A percentile compares a stretch with the other conserved stretches of the same genome.
These are phyloP conservation scores for Lepidothrix coronata DNA, from an alignment of 2,113 vertebrate species.

Conservation along the genomic window DNA sequence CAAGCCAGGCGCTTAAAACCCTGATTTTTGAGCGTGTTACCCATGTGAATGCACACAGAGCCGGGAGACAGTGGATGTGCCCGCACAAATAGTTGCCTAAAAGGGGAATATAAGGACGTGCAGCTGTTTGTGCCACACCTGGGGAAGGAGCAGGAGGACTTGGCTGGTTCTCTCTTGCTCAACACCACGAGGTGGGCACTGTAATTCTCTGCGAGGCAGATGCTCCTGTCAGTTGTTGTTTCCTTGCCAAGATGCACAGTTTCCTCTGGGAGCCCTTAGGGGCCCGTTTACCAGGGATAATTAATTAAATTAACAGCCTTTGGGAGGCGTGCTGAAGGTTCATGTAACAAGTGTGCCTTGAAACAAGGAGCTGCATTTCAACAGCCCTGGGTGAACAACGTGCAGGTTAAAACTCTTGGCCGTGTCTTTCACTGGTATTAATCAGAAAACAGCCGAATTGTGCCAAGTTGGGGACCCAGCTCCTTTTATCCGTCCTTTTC, in stretches of 20 bases:
- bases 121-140: too few relatives aligned
- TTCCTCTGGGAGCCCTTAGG: constrained; percentile 42
- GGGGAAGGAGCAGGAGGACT: neutral
- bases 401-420: neutral
- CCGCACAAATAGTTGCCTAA: neutral
- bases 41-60: fast-evolving
- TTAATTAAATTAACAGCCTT: constrained; percentile 68
- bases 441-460: neutral
- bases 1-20: fast-evolving
- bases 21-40: fast-evolving
- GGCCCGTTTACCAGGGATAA: constrained; percentile 48
- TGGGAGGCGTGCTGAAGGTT: constrained; percentile 17
- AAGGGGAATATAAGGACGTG: fast-evolving
- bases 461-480: neutral
- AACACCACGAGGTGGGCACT: neutral
- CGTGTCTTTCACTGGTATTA: neutral
- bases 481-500: neutral
- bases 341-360: neutral
- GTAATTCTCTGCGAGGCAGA: constrained; percentile 18
- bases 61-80: fast-evolving
- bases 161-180: neutral
- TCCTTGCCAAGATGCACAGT: constrained; percentile 20
- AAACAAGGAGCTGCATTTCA: neutral
- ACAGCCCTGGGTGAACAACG: neutral
- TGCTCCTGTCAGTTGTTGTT: constrained; percentile 40